phyloP scores from a whole-genome alignment of 2,797 vertebrate genomes.

The Pitangus sulphuratus region DNA sequence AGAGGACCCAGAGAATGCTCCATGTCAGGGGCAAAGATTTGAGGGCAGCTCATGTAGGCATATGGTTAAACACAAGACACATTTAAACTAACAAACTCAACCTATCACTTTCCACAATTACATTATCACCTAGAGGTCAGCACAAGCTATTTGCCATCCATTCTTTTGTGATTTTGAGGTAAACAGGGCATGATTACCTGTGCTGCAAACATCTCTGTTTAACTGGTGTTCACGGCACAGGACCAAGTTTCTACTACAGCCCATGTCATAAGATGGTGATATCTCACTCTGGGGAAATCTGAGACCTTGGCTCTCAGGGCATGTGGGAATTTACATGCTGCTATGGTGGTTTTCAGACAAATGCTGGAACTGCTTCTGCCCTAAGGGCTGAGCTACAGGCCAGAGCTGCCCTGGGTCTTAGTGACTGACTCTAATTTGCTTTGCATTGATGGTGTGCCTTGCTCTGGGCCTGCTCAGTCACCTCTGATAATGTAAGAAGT shows the following conservation, averaged over 20 bases:
- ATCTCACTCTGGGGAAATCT: fast-evolving
- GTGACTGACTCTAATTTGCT: background rate
- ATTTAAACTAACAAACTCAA: background rate
- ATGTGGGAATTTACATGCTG: background rate
- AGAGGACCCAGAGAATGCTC: background rate
- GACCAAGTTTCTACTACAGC: background rate
- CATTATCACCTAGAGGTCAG: background rate
- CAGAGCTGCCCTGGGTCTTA: background rate
- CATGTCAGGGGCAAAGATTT: background rate
- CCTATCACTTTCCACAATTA: background rate
- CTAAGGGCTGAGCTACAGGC: background rate
- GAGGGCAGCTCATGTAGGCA: background rate
- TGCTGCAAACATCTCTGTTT: background rate
- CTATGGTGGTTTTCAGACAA: background rate
- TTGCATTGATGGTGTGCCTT: background rate
- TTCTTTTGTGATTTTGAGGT: background rate
- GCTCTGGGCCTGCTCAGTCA: background rate
- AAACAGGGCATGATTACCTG: background rate
- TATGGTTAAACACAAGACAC: background rate
- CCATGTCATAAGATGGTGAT: fast-evolving
- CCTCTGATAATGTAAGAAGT: background rate
- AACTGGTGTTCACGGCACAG: fast-evolving
- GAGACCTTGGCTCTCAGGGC: background rate
- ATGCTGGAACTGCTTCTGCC: background rate
- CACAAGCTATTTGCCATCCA: background rate